Conservation (phyloP, 2,113 vertebrate genomes). For the Oryzias woworae region DNA sequence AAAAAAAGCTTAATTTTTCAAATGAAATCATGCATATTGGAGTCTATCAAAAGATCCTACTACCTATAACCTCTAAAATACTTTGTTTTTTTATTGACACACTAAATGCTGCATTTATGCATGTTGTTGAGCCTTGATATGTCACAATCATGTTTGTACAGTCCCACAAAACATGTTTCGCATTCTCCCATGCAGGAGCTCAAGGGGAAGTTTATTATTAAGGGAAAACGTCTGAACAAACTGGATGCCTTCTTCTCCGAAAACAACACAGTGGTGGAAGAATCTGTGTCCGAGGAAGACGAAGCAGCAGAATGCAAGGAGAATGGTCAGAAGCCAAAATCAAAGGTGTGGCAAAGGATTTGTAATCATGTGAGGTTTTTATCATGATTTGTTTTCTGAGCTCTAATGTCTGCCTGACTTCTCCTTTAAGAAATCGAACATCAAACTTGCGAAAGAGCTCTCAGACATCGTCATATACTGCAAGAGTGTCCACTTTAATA, state of each 20-base stretch:
- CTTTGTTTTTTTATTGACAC: too few species aligned
- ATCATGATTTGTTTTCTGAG: not conserved
- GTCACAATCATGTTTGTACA: too few species aligned
- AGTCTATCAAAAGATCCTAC: too few species aligned
- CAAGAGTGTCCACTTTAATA: constrained; percentile 91
- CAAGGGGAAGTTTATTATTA: constrained; percentile 89
- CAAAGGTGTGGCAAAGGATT: constrained; percentile 57
- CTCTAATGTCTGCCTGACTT: not conserved
- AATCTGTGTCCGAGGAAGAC: constrained; percentile 92
- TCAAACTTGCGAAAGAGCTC: constrained; percentile 88
- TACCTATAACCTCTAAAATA: too few species aligned
- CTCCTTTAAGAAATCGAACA: constrained; percentile 80
- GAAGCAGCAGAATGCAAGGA: constrained; percentile 88
- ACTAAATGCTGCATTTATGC: too few species aligned
- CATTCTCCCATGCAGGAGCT: constrained; percentile 79
- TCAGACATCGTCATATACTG: constrained; percentile 92
- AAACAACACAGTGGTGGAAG: constrained; percentile 75
- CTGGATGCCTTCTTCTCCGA: constrained; percentile 74
- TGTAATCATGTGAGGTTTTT: not conserved
- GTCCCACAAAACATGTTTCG: not conserved
- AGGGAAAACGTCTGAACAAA: constrained; percentile 91
- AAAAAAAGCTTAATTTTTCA: too few species aligned
- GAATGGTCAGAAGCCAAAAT: constrained; percentile 68
- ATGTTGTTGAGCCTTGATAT: too few species aligned
- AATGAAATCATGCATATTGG: too few species aligned